Percentiles rank a stretch among this genome's conserved stretches.
These are phyloP conservation scores for Oriolus oriolus DNA, from an alignment of 2,113 vertebrate species.

Conservation along the genomic window DNA sequence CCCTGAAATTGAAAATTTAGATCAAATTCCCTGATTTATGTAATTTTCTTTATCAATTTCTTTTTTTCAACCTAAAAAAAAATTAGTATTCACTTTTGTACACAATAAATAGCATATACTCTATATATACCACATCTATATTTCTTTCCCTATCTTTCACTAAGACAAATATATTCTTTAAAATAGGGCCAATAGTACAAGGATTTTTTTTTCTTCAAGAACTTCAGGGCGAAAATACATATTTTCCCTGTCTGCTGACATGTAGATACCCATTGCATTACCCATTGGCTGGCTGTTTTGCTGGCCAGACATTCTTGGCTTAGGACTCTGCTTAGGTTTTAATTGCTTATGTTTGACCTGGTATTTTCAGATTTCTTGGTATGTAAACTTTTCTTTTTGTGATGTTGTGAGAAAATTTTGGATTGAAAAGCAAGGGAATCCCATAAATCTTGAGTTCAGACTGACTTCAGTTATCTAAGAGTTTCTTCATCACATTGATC, in stretches of 20 bases:
- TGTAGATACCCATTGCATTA: neutral
- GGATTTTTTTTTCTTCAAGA: neutral
- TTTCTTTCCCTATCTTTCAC: neutral
- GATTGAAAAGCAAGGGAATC: neutral
- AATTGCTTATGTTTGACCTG: neutral
- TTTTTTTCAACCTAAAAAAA: neutral
- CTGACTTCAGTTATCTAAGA: neutral
- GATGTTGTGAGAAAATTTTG: neutral
- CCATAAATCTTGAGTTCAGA: neutral
- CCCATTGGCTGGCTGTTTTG: neutral
- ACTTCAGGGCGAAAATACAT: neutral
- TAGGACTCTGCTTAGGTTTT: neutral
- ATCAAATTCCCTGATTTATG: neutral
- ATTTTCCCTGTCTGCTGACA: neutral
- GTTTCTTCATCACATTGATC: neutral
- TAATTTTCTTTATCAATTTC: neutral
- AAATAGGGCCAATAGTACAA: neutral
- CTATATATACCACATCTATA: fast-evolving
- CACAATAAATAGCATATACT: neutral
- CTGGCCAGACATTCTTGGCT: neutral
- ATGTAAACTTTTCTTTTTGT: neutral
- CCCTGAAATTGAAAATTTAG: neutral
- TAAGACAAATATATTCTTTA: neutral
- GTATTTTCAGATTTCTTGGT: neutral
- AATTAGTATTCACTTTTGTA: neutral